A percentile compares a stretch with the other conserved stretches of the same genome.
These are phyloP conservation scores for Sebastes glaucus DNA, from an alignment of 2,797 vertebrate genomes.

Conservation along the genomic window DNA sequence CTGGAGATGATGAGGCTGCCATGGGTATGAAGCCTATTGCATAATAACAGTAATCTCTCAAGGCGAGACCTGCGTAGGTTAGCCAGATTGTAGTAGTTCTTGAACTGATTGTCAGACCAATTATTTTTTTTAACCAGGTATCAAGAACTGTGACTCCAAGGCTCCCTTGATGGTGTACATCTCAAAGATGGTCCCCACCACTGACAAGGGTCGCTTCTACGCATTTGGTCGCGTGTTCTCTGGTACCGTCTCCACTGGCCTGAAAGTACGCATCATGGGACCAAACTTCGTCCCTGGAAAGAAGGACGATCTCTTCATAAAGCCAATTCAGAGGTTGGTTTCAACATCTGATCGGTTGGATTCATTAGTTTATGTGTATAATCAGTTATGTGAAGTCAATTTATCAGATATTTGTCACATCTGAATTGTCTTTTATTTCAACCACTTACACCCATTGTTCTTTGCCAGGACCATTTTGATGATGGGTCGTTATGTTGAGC, in stretches of 20 bases:
- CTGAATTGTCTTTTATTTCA: background rate
- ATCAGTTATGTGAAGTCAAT: background rate
- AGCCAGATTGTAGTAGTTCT: background rate
- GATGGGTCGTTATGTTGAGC: slow-evolving; percentile 96
- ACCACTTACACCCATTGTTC: rapidly evolving
- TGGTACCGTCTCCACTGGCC: slow-evolving; percentile 90
- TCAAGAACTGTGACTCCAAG: slow-evolving; percentile 96
- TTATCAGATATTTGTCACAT: background rate
- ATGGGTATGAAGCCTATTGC: slow-evolving; percentile 83
- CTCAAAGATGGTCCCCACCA: slow-evolving; percentile 98
- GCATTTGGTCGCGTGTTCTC: slow-evolving; percentile 97
- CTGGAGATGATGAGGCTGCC: slow-evolving; percentile 92
- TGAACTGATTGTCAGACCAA: background rate
- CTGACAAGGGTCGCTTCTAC: slow-evolving; percentile 95
- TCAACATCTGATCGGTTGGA: background rate
- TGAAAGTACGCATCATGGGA: slow-evolving; percentile 97
- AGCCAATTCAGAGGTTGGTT: slow-evolving; percentile 94
- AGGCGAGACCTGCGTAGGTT: background rate
- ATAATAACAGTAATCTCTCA: background rate
- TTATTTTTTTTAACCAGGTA: slow-evolving; percentile 77
- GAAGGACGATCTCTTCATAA: slow-evolving; percentile 95
- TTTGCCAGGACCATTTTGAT: slow-evolving; percentile 91
- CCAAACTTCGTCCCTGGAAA: slow-evolving; percentile 96
- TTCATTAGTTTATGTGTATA: background rate
- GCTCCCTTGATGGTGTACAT: slow-evolving; percentile 98